A percentile compares a stretch with the other conserved stretches of the same genome.
phyloP scores from a whole-genome alignment of 1,140 invertebrate genomes.

The Drosophila varians region DNA sequence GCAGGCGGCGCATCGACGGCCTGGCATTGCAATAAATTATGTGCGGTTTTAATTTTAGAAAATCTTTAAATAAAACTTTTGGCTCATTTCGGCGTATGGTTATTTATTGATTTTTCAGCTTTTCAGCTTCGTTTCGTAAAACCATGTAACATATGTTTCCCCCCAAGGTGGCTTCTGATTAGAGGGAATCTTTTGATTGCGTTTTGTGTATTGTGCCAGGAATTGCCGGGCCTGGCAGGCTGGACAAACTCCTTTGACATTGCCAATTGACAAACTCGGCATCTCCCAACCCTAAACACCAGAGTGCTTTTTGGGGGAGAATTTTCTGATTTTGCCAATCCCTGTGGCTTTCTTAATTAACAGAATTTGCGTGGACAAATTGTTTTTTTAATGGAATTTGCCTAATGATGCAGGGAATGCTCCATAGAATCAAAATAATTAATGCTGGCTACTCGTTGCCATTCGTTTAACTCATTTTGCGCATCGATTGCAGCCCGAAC shows the following conservation, averaged over 20 bases:
- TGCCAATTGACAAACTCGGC: neutral
- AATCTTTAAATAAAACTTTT: conserved; percentile 62
- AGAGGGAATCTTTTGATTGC: conserved; percentile 30
- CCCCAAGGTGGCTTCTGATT: conserved; percentile 44
- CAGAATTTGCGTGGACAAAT: conserved; percentile 8
- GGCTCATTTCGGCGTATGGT: conserved; percentile 32
- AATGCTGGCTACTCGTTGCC: conserved; percentile 40
- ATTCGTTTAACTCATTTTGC: conserved; percentile 41
- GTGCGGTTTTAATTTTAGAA: conserved; percentile 68
- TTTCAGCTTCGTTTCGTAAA: conserved; percentile 48
- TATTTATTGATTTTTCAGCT: conserved; percentile 48
- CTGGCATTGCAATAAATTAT: conserved; percentile 57
- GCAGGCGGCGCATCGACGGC: conserved; percentile 22
- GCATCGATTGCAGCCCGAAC: conserved; percentile 27
- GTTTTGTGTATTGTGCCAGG: neutral
- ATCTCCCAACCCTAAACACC: too few species aligned
- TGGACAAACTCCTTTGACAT: neutral
- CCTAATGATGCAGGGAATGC: neutral
- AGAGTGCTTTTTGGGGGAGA: neutral
- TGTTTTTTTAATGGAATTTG: conserved; percentile 18
- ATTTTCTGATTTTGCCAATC: conserved; percentile 30
- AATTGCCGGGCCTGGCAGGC: neutral
- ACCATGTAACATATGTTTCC: conserved; percentile 35
- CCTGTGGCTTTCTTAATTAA: conserved; percentile 50
- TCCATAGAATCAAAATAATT: conserved; percentile 32